Evolutionary conservation across 2,113 vertebrate species (phyloP).

Genomic region (Chascanopsetta lugubris): DNA sequence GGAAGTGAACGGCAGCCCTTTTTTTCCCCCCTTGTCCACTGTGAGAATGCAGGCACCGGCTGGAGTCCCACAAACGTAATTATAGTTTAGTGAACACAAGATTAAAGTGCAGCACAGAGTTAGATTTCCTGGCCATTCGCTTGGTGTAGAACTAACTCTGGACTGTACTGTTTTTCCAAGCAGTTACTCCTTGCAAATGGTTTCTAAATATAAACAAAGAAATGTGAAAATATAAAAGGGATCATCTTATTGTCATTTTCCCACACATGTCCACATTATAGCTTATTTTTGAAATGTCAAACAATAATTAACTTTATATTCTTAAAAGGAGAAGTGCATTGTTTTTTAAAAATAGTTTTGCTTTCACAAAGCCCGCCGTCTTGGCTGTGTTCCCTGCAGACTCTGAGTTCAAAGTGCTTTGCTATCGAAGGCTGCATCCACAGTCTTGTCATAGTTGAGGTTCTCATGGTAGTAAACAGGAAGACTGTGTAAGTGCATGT

Average conservation of each 20-base stretch:
- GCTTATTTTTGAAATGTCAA: background rate
- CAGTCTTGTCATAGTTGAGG: slow-evolving; percentile 9
- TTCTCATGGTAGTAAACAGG: slow-evolving; percentile 26
- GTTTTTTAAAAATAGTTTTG: slow-evolving; percentile 1
- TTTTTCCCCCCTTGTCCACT: slow-evolving; percentile 55
- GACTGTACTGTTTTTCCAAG: slow-evolving; percentile 22
- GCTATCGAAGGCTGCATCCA: slow-evolving; percentile 34
- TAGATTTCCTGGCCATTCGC: slow-evolving; percentile 19
- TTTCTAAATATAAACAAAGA: slow-evolving; percentile 38
- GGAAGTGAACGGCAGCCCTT: slow-evolving; percentile 53
- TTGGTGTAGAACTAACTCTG: slow-evolving; percentile 13
- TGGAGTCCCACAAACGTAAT: slow-evolving; percentile 57
- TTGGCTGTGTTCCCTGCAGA: slow-evolving; percentile 18
- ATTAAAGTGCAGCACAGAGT: slow-evolving; percentile 53
- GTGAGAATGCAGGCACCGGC: slow-evolving; percentile 48
- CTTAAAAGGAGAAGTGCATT: background rate
- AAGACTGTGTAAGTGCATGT: background rate
- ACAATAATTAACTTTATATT: background rate
- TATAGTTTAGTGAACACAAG: slow-evolving; percentile 50
- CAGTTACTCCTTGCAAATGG: too few relatives aligned
- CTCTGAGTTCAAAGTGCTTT: slow-evolving; percentile 6
- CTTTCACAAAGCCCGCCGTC: slow-evolving; percentile 1
- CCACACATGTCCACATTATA: background rate
- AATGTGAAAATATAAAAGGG: background rate
- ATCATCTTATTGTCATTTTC: background rate